Evolutionary conservation across 1,140 invertebrate species (phyloP).

Genomic region (Drosophila melanica): DNA sequence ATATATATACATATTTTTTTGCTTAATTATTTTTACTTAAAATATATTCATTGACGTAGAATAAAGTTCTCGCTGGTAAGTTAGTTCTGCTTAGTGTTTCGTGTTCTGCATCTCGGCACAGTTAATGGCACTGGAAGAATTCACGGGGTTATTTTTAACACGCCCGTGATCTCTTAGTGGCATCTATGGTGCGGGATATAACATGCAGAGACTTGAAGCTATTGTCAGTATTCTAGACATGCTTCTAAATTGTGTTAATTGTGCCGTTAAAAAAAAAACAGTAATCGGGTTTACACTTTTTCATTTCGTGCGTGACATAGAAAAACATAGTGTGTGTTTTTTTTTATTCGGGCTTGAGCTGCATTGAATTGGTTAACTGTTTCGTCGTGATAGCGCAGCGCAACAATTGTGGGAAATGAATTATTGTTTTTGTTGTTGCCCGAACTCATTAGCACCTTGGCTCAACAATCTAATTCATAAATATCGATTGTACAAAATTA

Average conservation of each 20-base stretch:
- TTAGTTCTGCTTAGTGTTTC: constrained; percentile 1
- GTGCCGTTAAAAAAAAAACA: constrained; percentile 35
- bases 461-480: constrained; percentile 68
- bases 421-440: constrained; percentile 49
- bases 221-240: constrained; percentile 1
- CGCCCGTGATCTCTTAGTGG: constrained; percentile 85
- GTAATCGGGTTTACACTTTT: constrained; percentile 3
- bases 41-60: neutral
- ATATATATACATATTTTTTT: neutral
- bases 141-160: constrained; percentile 84
- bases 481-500: constrained; percentile 40
- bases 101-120: constrained; percentile 77
- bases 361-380: constrained; percentile 56
- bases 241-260: constrained; percentile 50
- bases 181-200: constrained; percentile 84
- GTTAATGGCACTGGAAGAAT: constrained; percentile 85
- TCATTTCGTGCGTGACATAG: constrained; percentile 30
- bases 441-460: constrained; percentile 64
- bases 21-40: neutral
- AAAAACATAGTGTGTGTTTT: neutral
- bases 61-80: constrained; percentile 2
- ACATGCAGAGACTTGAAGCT: constrained; percentile 41
- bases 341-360: constrained; percentile 54
- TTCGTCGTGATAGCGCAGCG: constrained; percentile 7
- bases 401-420: constrained; percentile 50